A percentile compares a stretch with the other conserved stretches of the same genome.
phyloP scores from a whole-genome alignment of 2,113 vertebrate species.

The Sialia sialis region DNA sequence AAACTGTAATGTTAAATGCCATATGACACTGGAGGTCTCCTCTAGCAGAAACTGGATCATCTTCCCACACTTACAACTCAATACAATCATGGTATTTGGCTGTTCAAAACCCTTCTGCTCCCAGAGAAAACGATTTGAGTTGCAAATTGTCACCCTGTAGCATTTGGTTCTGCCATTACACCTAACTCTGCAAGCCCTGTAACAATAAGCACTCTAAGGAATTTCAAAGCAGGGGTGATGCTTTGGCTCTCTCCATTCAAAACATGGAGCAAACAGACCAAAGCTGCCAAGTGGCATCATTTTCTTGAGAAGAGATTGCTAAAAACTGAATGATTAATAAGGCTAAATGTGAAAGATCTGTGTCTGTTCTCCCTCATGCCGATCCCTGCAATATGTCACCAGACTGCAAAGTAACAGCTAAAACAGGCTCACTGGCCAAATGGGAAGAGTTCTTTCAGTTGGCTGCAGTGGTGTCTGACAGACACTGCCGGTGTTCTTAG shows the following conservation, averaged over 20 bases:
- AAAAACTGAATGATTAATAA: background rate
- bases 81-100: background rate
- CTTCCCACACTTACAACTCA: background rate
- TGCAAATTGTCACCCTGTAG: background rate
- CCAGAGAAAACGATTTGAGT: background rate
- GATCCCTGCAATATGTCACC: background rate
- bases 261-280: background rate
- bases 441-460: constrained; percentile 10
- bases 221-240: background rate
- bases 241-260: background rate
- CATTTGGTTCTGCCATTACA: background rate
- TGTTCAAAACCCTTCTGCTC: background rate
- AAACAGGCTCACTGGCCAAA: background rate
- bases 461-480: background rate
- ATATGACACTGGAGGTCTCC: background rate
- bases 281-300: background rate
- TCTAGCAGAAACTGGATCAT: background rate
- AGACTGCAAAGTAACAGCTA: background rate
- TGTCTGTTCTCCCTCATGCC: background rate
- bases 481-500: background rate
- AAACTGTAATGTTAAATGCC: background rate
- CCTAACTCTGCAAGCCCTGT: background rate
- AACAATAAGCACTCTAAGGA: background rate
- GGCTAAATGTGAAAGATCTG: background rate
- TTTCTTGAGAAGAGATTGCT: background rate